phyloP scores from a whole-genome alignment of 2,797 vertebrate genomes.

The Poeciliopsis presidionis region DNA sequence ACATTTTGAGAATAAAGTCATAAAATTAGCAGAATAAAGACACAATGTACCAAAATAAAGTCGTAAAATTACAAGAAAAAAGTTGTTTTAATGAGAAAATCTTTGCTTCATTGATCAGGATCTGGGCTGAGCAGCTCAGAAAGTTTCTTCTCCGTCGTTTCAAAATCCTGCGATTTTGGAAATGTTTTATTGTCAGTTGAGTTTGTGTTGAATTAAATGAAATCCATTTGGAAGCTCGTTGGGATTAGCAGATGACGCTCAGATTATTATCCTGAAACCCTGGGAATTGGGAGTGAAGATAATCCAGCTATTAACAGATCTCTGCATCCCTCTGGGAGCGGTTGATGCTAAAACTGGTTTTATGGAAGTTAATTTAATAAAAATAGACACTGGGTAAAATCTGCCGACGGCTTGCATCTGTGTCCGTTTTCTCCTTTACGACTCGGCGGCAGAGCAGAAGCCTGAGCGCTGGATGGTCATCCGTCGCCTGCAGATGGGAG shows the following conservation, averaged over 20 bases:
- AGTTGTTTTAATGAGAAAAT: too few species aligned
- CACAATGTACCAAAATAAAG: too few species aligned
- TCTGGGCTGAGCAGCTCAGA: too few species aligned
- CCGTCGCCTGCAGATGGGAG: slow-evolving; percentile 2
- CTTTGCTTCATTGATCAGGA: too few species aligned
- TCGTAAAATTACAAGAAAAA: too few species aligned
- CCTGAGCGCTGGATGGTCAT: background rate
- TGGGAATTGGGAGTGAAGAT: background rate
- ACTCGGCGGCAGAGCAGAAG: background rate
- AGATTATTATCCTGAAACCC: background rate
- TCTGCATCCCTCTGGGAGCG: background rate
- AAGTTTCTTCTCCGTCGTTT: too few species aligned
- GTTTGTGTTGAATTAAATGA: background rate
- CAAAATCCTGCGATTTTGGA: too few species aligned
- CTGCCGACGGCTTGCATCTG: background rate
- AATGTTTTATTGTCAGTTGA: background rate
- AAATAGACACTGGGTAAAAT: background rate
- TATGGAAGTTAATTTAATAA: background rate
- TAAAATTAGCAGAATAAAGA: too few species aligned
- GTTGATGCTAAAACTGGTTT: background rate
- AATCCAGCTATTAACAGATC: background rate
- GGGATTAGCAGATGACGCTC: background rate
- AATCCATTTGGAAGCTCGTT: background rate
- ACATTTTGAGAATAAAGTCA: background rate
- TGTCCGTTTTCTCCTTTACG: background rate